phyloP scores from a whole-genome alignment of 2,888 invertebrate species.

The Caenorhabditis afra region DNA sequence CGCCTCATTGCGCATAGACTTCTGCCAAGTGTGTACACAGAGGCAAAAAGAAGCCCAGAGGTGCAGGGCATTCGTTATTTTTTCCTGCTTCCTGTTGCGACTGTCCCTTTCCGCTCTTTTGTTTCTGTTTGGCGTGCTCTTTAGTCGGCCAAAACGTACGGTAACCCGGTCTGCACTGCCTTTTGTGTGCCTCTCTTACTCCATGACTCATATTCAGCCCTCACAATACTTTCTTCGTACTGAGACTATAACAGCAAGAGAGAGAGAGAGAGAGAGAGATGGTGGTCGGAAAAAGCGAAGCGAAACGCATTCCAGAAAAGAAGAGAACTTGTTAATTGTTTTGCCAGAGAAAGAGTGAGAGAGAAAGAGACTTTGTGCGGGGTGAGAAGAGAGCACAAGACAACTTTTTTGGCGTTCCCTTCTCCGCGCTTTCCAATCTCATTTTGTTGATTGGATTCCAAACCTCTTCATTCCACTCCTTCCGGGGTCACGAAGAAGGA shows the following conservation, averaged over 20 bases:
- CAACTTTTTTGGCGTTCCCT: slow-evolving; percentile 35
- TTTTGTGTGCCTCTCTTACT: slow-evolving; percentile 25
- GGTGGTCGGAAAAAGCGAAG: slow-evolving; percentile 18
- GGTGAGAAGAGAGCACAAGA: background rate
- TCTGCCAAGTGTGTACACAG: slow-evolving; percentile 35
- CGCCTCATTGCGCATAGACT: slow-evolving; percentile 32
- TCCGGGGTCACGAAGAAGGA: slow-evolving; percentile 16
- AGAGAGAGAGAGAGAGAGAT: background rate
- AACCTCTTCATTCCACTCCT: slow-evolving; percentile 17
- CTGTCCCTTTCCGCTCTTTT: background rate
- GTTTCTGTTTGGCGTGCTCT: slow-evolving; percentile 13
- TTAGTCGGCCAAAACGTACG: slow-evolving; percentile 16
- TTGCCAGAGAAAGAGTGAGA: slow-evolving; percentile 32
- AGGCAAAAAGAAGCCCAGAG: background rate
- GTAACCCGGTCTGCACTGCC: slow-evolving; percentile 22
- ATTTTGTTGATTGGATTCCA: slow-evolving; percentile 56
- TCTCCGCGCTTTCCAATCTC: slow-evolving; percentile 33
- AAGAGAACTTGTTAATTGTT: slow-evolving; percentile 52
- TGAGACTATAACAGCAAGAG: slow-evolving; percentile 30
- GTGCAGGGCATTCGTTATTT: slow-evolving; percentile 30
- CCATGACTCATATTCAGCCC: slow-evolving; percentile 32
- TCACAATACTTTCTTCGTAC: slow-evolving; percentile 25
- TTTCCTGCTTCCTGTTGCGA: slow-evolving; percentile 18
- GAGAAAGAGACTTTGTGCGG: background rate
- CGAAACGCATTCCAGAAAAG: slow-evolving; percentile 16